Evolutionary conservation across 2,113 vertebrate species (phyloP).

Genomic region (Myotis lucifugus): DNA sequence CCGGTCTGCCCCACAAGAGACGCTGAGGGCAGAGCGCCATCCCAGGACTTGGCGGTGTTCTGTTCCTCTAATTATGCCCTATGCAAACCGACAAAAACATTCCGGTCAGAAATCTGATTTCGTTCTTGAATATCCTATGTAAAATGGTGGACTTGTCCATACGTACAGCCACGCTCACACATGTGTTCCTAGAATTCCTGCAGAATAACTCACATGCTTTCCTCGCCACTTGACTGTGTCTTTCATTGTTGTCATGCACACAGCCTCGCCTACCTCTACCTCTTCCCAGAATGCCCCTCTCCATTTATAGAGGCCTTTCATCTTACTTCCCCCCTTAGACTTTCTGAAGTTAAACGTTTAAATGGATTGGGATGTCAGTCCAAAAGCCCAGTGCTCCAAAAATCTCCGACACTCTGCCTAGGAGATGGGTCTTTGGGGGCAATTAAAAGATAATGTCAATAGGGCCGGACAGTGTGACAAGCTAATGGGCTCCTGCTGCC

Average conservation of each 20-base stretch:
- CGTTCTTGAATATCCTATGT: not conserved
- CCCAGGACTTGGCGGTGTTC: not conserved
- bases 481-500: conserved; percentile 72
- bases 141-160: not conserved
- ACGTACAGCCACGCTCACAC: not conserved
- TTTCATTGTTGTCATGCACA: not conserved
- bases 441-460: conserved; percentile 75
- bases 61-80: not conserved
- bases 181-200: not conserved
- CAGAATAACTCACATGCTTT: not conserved
- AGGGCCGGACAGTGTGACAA: conserved; percentile 57
- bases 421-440: conserved; percentile 57
- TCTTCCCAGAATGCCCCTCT: not conserved
- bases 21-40: not conserved
- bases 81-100: not conserved
- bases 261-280: not conserved
- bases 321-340: not conserved
- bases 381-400: not conserved
- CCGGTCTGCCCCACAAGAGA: not conserved
- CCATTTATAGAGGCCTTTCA: conserved; percentile 35
- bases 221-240: not conserved
- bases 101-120: not conserved
- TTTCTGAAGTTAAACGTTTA: conserved; percentile 47
- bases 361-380: conserved; percentile 25
- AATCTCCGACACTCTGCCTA: conserved; percentile 25